Evolutionary conservation across 1,140 invertebrate species (phyloP).

Genomic region (Philaenus spumarius): DNA sequence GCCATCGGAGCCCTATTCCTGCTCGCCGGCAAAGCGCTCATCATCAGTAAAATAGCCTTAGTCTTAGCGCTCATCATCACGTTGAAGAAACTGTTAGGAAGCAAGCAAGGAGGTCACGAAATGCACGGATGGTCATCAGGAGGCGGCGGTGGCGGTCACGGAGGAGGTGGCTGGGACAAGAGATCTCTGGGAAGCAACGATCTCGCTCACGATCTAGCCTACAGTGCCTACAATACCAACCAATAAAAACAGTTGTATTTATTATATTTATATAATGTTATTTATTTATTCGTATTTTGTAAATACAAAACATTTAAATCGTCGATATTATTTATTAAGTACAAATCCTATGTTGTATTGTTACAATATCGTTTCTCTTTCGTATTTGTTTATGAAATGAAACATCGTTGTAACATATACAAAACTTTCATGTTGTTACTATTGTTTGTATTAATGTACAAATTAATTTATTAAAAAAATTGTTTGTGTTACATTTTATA

Average conservation of each 20-base stretch:
- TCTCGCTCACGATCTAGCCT: constrained; percentile 59
- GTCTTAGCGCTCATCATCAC: constrained; percentile 68
- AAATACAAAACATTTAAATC: no score
- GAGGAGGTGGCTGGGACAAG: constrained; percentile 48
- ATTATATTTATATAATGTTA: background rate
- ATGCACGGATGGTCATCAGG: constrained; percentile 37
- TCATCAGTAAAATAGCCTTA: constrained; percentile 67
- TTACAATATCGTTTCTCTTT: no score
- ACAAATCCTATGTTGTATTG: no score
- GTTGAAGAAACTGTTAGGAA: constrained; percentile 62
- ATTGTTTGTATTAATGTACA: no score
- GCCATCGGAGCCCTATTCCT: constrained; percentile 64
- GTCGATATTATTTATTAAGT: no score
- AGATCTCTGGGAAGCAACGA: constrained; percentile 44
- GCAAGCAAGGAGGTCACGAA: constrained; percentile 36
- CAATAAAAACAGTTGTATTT: background rate
- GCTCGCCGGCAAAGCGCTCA: constrained; percentile 64
- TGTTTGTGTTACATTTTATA: no score
- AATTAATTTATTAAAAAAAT: no score
- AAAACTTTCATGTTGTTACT: no score
- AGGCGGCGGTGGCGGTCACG: constrained; percentile 23
- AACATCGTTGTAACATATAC: no score
- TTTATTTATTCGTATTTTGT: no score
- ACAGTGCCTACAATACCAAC: constrained; percentile 54
- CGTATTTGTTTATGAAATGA: no score